phyloP scores from a whole-genome alignment of 2,797 vertebrate species.

The Stomatorhinus walkeri region DNA sequence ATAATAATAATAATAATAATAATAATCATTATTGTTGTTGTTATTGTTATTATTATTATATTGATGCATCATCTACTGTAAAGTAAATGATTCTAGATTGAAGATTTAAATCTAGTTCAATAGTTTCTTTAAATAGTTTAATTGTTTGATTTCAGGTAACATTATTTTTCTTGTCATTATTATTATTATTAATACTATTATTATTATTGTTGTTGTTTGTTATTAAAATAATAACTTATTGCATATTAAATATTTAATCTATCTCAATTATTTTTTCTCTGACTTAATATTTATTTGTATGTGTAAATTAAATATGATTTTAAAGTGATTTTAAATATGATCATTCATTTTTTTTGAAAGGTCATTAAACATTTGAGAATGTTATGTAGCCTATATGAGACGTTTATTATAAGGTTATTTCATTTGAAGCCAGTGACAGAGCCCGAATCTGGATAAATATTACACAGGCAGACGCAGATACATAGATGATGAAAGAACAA shows the following conservation, averaged over 20 bases:
- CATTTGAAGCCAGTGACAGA: neutral
- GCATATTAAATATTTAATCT: neutral
- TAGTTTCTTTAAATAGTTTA: neutral
- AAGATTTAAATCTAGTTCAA: neutral
- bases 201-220: neutral
- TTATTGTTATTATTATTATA: neutral
- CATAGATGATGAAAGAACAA: constrained; percentile 58
- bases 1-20: no score
- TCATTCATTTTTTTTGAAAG: neutral
- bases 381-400: neutral
- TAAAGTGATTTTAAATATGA: neutral
- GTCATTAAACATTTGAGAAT: neutral
- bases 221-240: neutral
- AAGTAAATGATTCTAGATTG: neutral
- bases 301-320: neutral
- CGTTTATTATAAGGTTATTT: neutral
- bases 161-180: neutral
- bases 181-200: neutral
- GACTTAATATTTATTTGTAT: neutral
- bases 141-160: neutral
- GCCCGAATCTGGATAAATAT: neutral
- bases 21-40: neutral
- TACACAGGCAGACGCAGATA: neutral
- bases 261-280: neutral
- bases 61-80: neutral